Evolutionary conservation across 1,140 invertebrate genomes (phyloP).

Genomic region (Drosophila albomicans): DNA sequence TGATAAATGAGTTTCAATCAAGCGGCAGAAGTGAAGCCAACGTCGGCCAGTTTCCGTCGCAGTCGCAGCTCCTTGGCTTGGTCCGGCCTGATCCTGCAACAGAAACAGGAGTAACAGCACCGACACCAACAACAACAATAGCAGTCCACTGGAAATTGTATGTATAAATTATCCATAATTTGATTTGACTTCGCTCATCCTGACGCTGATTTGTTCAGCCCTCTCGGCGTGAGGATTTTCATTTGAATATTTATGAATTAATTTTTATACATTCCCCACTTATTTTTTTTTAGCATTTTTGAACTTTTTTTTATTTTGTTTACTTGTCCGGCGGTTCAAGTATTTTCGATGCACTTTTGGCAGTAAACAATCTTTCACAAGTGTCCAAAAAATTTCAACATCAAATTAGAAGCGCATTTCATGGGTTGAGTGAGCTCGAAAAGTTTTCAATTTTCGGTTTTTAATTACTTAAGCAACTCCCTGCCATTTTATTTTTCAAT

Average conservation of each 20-base stretch:
- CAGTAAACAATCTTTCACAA: slow-evolving; percentile 50
- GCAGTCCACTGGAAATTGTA: slow-evolving; percentile 63
- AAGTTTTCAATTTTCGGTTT: slow-evolving; percentile 15
- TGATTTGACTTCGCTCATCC: slow-evolving; percentile 61
- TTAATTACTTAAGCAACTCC: slow-evolving; percentile 34
- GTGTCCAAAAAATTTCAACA: slow-evolving; percentile 27
- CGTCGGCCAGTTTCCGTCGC: slow-evolving; percentile 51
- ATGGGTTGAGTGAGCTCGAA: neutral
- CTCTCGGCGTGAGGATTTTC: slow-evolving; percentile 54
- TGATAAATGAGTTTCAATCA: slow-evolving; percentile 85
- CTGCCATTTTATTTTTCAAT: slow-evolving; percentile 1
- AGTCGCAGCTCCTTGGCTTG: slow-evolving; percentile 31
- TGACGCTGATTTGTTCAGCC: slow-evolving; percentile 32
- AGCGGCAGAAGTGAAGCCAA: slow-evolving; percentile 75
- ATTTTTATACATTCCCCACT: slow-evolving; percentile 15
- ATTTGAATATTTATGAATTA: slow-evolving; percentile 80
- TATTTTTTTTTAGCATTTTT: slow-evolving; percentile 21
- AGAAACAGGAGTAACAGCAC: slow-evolving; percentile 10
- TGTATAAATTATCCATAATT: slow-evolving; percentile 75
- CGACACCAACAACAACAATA: slow-evolving; percentile 4
- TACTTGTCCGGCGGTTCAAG: slow-evolving; percentile 6
- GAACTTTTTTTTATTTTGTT: slow-evolving; percentile 14
- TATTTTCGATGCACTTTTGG: slow-evolving; percentile 38
- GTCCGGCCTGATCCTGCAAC: slow-evolving; percentile 39
- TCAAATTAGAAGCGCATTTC: slow-evolving; percentile 29